Base-by-base conservation (phyloP, 2,888 invertebrate genomes). In the Calameuta pallipes region DNA sequence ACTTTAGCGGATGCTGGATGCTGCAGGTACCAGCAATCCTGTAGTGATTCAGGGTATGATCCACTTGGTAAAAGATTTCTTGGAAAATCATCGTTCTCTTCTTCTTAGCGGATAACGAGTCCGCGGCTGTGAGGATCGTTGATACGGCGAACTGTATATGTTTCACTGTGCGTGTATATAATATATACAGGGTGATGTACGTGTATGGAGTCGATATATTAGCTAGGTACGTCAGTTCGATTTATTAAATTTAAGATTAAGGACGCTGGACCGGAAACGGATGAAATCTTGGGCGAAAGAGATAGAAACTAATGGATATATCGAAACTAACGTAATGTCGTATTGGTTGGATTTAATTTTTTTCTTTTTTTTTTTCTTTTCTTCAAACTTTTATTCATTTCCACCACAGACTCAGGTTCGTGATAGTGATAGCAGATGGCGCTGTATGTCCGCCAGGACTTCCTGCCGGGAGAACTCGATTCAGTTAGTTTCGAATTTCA, bases 1-100 rank as follows among this genome's bases (percentile, higher is more conserved):
- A 71, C 71, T 71, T 71, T 71, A 31, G 33, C 71, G 71, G 71
- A 71, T 13, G 70, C 70, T 70, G 70, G 12, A 33, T 70, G 56
- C 15, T 56, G 23, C 56, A 23, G 6, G 23, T 56, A 56, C 9
- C 9, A 1, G 23, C 4, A 1, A 37, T 6, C 9, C 23, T 2
- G 15, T 9, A 56, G 56, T 56, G 23, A 56, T 56, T 56, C 56
- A 15, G 9, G 23, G 56, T 23, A 56, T 6, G 56, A 56, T 9
- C 56, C 23, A 56, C 23, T 56, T 56, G 9, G 23, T 56, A 0
- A 9, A 56, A 1, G 23, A 56, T 56, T 56, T 56, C 56, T 56
- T 23, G 56, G 56, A 56, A 56, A 56, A 56, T 56, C 56, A 6
- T 56, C 56, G 56, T 0, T 23, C 23, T 56, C 56, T 56, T 56